Percentiles rank a stretch among this genome's conserved stretches.
Conservation (phyloP, 1,140 invertebrate genomes). For the Coboldia fuscipes region DNA sequence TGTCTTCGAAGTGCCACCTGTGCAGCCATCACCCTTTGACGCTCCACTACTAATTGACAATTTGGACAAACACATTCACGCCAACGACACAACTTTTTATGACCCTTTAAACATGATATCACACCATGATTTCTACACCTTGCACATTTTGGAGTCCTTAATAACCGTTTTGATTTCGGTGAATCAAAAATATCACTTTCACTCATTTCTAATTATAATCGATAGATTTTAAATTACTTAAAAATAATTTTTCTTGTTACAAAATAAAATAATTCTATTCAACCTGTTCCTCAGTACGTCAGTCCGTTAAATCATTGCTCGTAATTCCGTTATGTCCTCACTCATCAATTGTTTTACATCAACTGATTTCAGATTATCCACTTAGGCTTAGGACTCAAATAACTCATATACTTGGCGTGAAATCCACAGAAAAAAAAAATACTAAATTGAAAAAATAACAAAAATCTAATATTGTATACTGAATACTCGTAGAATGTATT, state of each 20-base stretch:
- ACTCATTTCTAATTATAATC: conserved; percentile 5
- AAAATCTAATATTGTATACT: too few relatives aligned
- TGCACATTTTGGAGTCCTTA: conserved; percentile 69
- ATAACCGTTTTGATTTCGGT: conserved; percentile 9
- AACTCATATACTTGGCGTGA: too few relatives aligned
- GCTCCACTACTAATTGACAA: conserved; percentile 67
- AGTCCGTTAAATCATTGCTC: too few relatives aligned
- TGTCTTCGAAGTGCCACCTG: conserved; percentile 47
- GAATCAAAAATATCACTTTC: conserved; percentile 7
- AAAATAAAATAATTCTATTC: too few relatives aligned
- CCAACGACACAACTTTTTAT: conserved; percentile 62
- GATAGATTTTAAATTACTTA: conserved; percentile 3
- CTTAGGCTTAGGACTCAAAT: too few relatives aligned
- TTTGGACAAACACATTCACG: conserved; percentile 63
- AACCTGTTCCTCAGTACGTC: too few relatives aligned
- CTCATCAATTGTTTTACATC: too few relatives aligned
- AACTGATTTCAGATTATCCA: too few relatives aligned
- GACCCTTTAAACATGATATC: conserved; percentile 69
- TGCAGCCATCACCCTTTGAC: conserved; percentile 77
- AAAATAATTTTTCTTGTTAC: conserved; percentile 2
- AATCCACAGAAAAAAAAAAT: too few relatives aligned
- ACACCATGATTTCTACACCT: conserved; percentile 75
- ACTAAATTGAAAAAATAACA: too few relatives aligned
- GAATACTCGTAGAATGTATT: too few relatives aligned
- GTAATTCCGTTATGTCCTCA: too few relatives aligned